A percentile compares a stretch with the other conserved stretches of the same genome.
phyloP scores from a whole-genome alignment of 2,797 vertebrate species.

The Sebastes cheni region DNA sequence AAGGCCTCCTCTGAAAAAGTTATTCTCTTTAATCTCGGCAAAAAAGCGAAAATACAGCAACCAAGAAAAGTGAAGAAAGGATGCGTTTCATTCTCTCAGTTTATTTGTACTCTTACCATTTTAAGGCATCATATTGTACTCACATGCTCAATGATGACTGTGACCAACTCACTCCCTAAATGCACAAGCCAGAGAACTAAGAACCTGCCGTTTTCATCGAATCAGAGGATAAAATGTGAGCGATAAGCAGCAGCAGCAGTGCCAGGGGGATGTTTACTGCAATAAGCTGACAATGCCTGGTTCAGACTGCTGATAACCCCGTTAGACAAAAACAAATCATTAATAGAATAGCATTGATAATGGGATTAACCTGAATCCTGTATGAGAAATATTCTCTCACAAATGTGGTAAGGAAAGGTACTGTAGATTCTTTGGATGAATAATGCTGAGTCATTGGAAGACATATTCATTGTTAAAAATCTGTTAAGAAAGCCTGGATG shows the following conservation, averaged over 20 bases:
- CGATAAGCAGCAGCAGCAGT: slow-evolving; percentile 25
- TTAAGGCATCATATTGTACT: not conserved
- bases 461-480: not conserved
- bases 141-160: not conserved
- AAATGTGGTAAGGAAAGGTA: not conserved
- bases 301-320: slow-evolving; percentile 28
- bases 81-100: not conserved
- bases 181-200: not conserved
- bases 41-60: slow-evolving; percentile 1
- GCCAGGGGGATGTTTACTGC: slow-evolving; percentile 22
- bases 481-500: not conserved
- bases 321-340: slow-evolving; percentile 16
- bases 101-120: not conserved
- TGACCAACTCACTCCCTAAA: not conserved
- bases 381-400: not conserved
- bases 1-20: slow-evolving; percentile 49
- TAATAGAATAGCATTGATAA: slow-evolving; percentile 11
- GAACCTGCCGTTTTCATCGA: not conserved
- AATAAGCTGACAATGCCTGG: not conserved
- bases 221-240: not conserved
- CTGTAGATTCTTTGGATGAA: not conserved
- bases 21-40: slow-evolving; percentile 63
- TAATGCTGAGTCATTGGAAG: slow-evolving; percentile 25
- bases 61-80: not conserved
- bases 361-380: slow-evolving; percentile 17